Base-by-base conservation (phyloP, 1,140 invertebrate species). In the Dinoponera quadriceps region DNA sequence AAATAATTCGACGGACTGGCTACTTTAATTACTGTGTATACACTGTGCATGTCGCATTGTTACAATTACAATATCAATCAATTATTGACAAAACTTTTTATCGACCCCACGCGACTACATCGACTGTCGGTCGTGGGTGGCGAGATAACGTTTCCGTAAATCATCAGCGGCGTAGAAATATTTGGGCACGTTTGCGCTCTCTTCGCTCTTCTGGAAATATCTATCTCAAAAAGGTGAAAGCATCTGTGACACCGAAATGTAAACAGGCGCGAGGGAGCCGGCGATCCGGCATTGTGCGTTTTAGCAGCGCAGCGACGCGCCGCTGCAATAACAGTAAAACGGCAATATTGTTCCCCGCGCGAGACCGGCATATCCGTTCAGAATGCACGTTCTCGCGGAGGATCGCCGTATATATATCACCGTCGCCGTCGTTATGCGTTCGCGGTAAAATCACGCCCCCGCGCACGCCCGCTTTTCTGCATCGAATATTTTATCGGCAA, bases 311-410 rank as follows among this genome's bases (percentile, higher is more conserved):
- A 25, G 27, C 60, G 65, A 73, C 49, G 62, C 54, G 77, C 68
- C 73, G 55, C 44, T 60, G 86, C 68, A 88, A 86, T 89, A 89
- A 89, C 84, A 78, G 51, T 86, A 84, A 86, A 88, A 86, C 66
- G 63, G 82, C 80, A 83, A 87, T 88, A 88, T 87, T 88, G 81
- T 89, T 89, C 84, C 74, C 78, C 68, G 51, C 44, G 85, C 73
- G 3, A 3, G 3, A 44, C 3, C 29, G 48, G 65, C 25, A 44
- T 84, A 80, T 78, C 18, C 29, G 55, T 27, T 49, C 20, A 54
- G 73, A 81, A 85, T 81, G 72, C 73, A 54, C 65, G 68, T 73
- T 29, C n/a, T n/a, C 66, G 38, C 27, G 38, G 25, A 62, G 62
- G 69, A 82, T 68, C 49, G 27, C 25, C 44, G 18, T 54, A 27